A percentile compares a stretch with the other conserved stretches of the same genome.
These are phyloP conservation scores for Deilephila elpenor DNA, from an alignment of 2,888 invertebrate genomes.

Conservation along the genomic window DNA sequence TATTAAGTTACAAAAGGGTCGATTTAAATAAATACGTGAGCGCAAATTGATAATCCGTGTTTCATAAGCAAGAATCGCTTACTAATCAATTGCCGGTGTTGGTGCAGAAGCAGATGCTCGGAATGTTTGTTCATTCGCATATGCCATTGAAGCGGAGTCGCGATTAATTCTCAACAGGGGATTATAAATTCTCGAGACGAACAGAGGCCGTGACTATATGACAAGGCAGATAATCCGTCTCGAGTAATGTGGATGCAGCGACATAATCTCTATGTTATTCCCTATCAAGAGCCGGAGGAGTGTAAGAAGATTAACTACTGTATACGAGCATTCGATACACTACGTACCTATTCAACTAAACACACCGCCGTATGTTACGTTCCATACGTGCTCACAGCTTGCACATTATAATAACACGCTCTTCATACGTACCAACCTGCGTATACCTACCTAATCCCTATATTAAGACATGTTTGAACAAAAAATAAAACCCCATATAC, in stretches of 20 bases:
- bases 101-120: not conserved
- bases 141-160: conserved; percentile 39
- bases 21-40: not conserved
- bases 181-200: conserved; percentile 48
- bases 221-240: conserved; percentile 65
- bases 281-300: conserved; percentile 54
- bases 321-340: conserved; percentile 52
- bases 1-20: not conserved
- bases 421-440: no score
- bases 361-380: conserved; percentile 15
- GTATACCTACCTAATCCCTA: no score
- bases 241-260: conserved; percentile 66
- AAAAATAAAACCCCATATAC: not conserved
- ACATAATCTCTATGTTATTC: conserved; percentile 65
- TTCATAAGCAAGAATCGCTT: not conserved
- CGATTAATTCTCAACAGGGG: conserved; percentile 57
- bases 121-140: conserved; percentile 11
- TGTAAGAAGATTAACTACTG: conserved; percentile 66
- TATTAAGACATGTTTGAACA: not conserved
- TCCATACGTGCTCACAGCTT: not conserved
- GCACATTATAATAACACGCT: not conserved
- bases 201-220: conserved; percentile 53
- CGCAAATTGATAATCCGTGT: not conserved
- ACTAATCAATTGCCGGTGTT: not conserved
- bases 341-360: conserved; percentile 43